Base-by-base conservation (phyloP, 2,797 vertebrate genomes). In the Chelonia mydas region DNA sequence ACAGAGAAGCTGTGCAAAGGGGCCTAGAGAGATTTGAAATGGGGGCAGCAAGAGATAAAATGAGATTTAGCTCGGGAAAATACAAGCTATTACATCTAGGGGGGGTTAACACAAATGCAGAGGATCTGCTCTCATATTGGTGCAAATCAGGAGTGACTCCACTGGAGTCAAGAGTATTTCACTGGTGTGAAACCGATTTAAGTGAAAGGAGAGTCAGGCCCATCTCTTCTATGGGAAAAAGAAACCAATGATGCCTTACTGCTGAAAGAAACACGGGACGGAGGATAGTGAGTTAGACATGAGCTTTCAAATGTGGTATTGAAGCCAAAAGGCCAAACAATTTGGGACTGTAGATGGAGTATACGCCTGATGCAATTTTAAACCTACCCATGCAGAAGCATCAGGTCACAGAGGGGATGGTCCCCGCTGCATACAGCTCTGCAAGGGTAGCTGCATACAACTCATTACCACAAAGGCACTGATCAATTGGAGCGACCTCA, bases 1-100 rank as follows among this genome's bases (percentile, higher is more conserved):
- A n/a, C 17, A 25, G 16, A 49, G 61, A 79, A 83, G 45, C 27
- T 7, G 5, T 11, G 57, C n/a, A 12, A 0, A 0, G 16, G 41
- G 54, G 0, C 31, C n/a, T 0, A 0, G 74, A 13, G 84, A 72
- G 41, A 51, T 2, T 55, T 31, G 41, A 50, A 51, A 65, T 84
- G 78, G 25, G n/a, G 68, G n/a, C 51, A 61, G 0, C 51, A 31
- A 16, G 50, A 61, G 61, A 54, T 77, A 78, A 57, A 83, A 59
- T 3, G 65, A 68, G 65, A 37, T 21, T 68, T n/a, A 68, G n/a
- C 33, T 68, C n/a, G 65, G 65, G n/a, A 11, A 68, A 37, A 37
- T 37, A 68, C 19, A 68, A 37, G n/a, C 17, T 21, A 21, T 68
- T 37, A 68, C 33, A n/a, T n/a, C 33, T 37, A 37, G 65, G 65